These are phyloP conservation scores for Xiphorhynchus elegans DNA, from an alignment of 2,113 vertebrate genomes.

Conservation along the genomic window DNA sequence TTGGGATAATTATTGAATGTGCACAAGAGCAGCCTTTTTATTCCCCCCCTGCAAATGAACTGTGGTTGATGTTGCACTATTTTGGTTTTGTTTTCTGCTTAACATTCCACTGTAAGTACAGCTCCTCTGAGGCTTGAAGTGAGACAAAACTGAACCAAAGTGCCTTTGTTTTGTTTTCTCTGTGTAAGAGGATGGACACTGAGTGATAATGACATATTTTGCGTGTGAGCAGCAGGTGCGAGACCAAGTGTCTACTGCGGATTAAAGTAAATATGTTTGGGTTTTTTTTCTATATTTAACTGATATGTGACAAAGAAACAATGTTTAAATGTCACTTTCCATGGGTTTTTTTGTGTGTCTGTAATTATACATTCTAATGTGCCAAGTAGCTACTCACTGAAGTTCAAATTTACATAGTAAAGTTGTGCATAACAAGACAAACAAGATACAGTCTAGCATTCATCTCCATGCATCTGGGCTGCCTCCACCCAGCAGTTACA, in stretches of 20 bases:
- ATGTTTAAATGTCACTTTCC: constrained; percentile 79
- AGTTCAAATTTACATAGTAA: constrained; percentile 73
- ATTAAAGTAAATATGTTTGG: constrained; percentile 56
- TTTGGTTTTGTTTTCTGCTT: constrained; percentile 74
- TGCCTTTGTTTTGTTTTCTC: constrained; percentile 49
- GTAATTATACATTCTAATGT: constrained; percentile 74
- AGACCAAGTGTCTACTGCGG: constrained; percentile 54
- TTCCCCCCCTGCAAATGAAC: constrained; percentile 52
- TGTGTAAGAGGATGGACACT: constrained; percentile 26
- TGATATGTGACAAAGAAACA: constrained; percentile 64
- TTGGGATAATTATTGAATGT: constrained; percentile 60
- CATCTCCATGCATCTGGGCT: constrained; percentile 54
- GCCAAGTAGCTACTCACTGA: constrained; percentile 59
- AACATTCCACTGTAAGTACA: constrained; percentile 70
- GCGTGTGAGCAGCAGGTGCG: constrained; percentile 71
- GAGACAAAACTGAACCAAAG: constrained; percentile 56
- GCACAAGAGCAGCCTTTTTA: constrained; percentile 44
- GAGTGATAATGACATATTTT: constrained; percentile 70
- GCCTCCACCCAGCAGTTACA: constrained; percentile 79
- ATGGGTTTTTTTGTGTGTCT: constrained; percentile 34
- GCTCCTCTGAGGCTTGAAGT: constrained; percentile 70
- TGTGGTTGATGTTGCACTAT: constrained; percentile 46
- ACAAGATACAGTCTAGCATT: constrained; percentile 75
- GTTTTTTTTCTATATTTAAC: constrained; percentile 66
- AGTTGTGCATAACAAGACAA: constrained; percentile 70